Conservation (phyloP, 2,113 vertebrate genomes). For the Entomyzon cyanotis region DNA sequence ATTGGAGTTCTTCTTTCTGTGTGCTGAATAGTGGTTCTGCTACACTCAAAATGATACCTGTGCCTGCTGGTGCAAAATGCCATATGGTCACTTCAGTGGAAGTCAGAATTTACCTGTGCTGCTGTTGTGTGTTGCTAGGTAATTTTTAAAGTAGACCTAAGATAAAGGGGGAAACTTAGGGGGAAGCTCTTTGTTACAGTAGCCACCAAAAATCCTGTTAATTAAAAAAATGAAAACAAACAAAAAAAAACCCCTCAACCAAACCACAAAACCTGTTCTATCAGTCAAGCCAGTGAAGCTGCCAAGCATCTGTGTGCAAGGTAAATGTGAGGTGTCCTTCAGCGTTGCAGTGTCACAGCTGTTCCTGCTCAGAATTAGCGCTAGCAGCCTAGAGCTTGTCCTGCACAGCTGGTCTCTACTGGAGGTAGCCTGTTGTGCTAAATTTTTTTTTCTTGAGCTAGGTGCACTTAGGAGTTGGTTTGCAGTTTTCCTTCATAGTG, state of each 20-base stretch:
- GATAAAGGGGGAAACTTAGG: background rate
- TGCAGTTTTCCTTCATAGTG: background rate
- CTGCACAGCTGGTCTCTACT: fast-evolving
- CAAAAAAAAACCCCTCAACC: too few relatives aligned
- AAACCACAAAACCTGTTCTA: background rate
- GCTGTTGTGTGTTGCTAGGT: conserved; percentile 39
- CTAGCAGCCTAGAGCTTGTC: background rate
- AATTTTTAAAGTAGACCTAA: background rate
- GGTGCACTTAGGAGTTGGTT: background rate
- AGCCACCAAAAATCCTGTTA: background rate
- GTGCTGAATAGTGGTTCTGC: conserved; percentile 26
- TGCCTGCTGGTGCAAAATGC: background rate
- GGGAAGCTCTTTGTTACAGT: background rate
- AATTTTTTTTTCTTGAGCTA: background rate
- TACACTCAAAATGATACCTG: background rate
- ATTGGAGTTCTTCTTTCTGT: conserved; percentile 9
- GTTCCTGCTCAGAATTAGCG: background rate
- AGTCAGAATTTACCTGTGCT: background rate
- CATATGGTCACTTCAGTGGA: background rate
- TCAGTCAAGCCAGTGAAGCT: background rate
- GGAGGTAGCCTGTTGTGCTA: background rate
- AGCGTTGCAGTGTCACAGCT: background rate
- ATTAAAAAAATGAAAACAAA: background rate
- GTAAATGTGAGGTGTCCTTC: background rate
- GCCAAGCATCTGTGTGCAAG: fast-evolving